Evolutionary conservation across 2,113 vertebrate species (phyloP).

Genomic region (Notarius quadriscutis): DNA sequence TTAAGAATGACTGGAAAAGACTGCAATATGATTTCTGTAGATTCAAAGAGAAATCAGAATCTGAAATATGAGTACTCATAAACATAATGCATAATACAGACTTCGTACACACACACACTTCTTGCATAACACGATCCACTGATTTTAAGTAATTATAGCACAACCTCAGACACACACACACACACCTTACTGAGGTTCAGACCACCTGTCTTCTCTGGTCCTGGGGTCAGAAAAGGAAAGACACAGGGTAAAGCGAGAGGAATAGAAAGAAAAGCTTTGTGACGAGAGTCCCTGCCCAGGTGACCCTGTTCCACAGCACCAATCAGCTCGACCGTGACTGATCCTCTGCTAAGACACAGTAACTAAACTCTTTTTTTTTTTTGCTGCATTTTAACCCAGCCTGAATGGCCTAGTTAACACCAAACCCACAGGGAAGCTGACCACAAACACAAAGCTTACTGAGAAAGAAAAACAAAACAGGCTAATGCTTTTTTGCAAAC

Average conservation of each 20-base stretch:
- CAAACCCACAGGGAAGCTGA: background rate
- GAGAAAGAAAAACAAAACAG: background rate
- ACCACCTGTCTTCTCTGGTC: background rate
- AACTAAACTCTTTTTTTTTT: constrained; percentile 14
- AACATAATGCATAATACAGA: constrained; percentile 18
- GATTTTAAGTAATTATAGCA: background rate
- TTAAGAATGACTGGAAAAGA: background rate
- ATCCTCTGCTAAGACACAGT: constrained; percentile 15
- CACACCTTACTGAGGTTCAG: background rate
- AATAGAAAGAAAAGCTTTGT: background rate
- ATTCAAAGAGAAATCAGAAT: background rate
- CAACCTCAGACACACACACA: background rate
- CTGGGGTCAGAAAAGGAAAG: background rate
- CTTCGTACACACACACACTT: background rate
- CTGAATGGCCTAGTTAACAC: constrained; percentile 14
- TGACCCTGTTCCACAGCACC: constrained; percentile 11
- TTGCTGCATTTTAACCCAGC: constrained; percentile 8
- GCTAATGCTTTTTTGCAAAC: background rate
- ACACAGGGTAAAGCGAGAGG: background rate
- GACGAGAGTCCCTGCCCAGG: background rate
- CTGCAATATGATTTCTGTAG: background rate
- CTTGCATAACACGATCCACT: constrained; percentile 23
- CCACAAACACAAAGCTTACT: background rate
- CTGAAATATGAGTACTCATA: background rate
- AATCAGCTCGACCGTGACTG: background rate